Evolutionary conservation across 1,140 invertebrate species (phyloP).

Genomic region (Coenobita brevimanus): DNA sequence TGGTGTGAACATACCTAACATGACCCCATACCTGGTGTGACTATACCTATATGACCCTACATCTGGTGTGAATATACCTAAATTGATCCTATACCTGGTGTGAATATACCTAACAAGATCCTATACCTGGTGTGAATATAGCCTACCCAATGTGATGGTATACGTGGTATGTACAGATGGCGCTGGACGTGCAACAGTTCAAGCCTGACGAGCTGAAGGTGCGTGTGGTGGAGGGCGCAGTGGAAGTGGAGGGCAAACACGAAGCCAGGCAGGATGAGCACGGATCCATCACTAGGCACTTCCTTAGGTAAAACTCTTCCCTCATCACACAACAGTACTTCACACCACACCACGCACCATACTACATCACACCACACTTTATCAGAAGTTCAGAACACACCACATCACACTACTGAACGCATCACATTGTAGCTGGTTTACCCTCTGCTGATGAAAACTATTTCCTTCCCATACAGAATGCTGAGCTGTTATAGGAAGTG

Average conservation of each 20-base stretch:
- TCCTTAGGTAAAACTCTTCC: no score
- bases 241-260: conserved; percentile 83
- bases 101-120: not conserved
- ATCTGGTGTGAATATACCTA: not conserved
- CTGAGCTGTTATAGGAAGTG: no score
- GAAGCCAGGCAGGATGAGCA: conserved; percentile 85
- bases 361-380: no score
- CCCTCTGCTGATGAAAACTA: no score
- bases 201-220: conserved; percentile 87
- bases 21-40: no score
- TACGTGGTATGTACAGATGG: conserved; percentile 77
- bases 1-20: conserved; percentile 77
- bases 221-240: conserved; percentile 81
- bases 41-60: no score
- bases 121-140: not conserved
- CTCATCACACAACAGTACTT: no score
- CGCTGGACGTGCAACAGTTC: conserved; percentile 89
- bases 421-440: no score
- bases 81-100: not conserved
- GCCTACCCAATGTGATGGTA: not conserved
- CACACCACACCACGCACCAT: no score
- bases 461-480: no score
- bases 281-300: conserved; percentile 83
- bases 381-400: no score
- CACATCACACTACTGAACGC: no score